A percentile compares a stretch with the other conserved stretches of the same genome.
Evolutionary conservation across 2,888 invertebrate species (phyloP).

Genomic region (Rhagonycha lutea): DNA sequence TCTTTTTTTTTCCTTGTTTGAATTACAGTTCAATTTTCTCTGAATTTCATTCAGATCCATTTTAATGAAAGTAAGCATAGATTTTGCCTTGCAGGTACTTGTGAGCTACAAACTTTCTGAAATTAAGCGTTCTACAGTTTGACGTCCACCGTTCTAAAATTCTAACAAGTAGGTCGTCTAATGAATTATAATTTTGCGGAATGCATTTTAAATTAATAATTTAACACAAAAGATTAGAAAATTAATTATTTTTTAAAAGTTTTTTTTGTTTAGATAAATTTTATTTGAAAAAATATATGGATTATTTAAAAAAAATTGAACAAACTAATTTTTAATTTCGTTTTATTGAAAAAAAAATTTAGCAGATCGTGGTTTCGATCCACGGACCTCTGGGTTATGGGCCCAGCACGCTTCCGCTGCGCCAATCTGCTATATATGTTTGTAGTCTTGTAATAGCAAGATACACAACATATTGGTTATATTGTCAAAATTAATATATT

Average conservation of each 20-base stretch:
- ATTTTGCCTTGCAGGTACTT: not conserved
- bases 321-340: not conserved
- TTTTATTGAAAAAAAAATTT: slow-evolving; percentile 38
- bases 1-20: not conserved
- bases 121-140: not conserved
- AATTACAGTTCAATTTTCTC: not conserved
- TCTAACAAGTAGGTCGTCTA: not conserved
- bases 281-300: too few species aligned
- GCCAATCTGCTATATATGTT: slow-evolving; percentile 68
- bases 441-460: not conserved
- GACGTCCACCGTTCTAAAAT: not conserved
- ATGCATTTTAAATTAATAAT: not conserved
- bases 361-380: slow-evolving; percentile 88
- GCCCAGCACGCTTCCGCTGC: slow-evolving; percentile 85
- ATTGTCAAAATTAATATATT: not conserved
- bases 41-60: not conserved
- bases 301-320: too few species aligned
- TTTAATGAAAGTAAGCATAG: not conserved
- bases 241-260: too few species aligned
- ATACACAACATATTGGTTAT: rapidly evolving
- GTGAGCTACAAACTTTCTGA: not conserved
- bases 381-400: slow-evolving; percentile 91
- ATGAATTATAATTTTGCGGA: not conserved
- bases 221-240: too few species aligned
- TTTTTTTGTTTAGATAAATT: too few species aligned